These are phyloP conservation scores for Meteorus cinctellus DNA, from an alignment of 2,888 invertebrate genomes.

Conservation along the genomic window DNA sequence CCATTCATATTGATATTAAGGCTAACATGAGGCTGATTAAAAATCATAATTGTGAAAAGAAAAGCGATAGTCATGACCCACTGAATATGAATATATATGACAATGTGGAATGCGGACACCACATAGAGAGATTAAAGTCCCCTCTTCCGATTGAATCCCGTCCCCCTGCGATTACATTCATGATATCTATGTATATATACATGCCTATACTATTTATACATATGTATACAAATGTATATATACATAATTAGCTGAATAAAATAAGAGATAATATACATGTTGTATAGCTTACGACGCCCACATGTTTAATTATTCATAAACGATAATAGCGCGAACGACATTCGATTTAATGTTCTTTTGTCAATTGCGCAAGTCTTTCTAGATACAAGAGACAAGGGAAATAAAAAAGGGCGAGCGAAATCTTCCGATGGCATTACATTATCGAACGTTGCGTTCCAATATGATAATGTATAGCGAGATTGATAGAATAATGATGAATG, in stretches of 20 bases:
- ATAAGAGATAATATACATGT: conserved; percentile 23
- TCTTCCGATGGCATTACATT: conserved; percentile 1
- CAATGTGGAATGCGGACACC: conserved; percentile 2
- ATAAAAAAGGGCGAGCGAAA: background rate
- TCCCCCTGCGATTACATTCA: conserved; percentile 39
- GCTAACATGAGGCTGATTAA: background rate
- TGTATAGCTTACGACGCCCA: conserved; percentile 41
- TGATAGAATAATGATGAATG: conserved; percentile 29
- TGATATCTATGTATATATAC: conserved; percentile 18
- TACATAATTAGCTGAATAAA: background rate
- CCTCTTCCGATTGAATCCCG: conserved; percentile 42
- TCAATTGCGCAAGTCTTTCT: conserved; percentile 12
- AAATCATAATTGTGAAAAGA: conserved; percentile 5
- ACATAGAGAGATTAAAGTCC: conserved; percentile 21
- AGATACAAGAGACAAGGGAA: background rate
- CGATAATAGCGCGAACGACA: background rate
- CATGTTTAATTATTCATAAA: conserved; percentile 11
- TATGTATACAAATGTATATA: conserved; percentile 1
- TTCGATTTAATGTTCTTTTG: conserved; percentile 4
- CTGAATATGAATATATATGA: conserved; percentile 7
- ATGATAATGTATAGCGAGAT: conserved; percentile 12
- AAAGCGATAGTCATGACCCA: background rate
- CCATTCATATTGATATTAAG: conserved; percentile 9
- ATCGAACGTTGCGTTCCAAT: background rate
- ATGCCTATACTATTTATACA: too few species aligned